These are phyloP conservation scores for Druon quercuslanigerum DNA, from an alignment of 1,140 invertebrate genomes.

Conservation along the genomic window DNA sequence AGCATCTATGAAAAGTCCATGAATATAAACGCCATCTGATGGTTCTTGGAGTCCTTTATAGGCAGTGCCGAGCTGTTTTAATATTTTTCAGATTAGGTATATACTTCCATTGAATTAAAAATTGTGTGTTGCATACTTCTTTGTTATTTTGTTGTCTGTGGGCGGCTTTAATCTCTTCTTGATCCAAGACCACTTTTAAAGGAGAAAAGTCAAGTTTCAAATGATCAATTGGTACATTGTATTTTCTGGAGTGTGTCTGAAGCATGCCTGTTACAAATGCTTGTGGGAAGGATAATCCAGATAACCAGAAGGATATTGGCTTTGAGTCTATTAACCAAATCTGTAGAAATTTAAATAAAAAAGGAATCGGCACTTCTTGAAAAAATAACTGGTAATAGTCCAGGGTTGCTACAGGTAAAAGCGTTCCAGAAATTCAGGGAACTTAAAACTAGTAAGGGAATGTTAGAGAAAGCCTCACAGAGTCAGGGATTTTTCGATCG, in stretches of 20 bases:
- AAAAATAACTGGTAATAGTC: conserved; percentile 14
- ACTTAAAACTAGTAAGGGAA: too few species aligned
- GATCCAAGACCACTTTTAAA: conserved; percentile 77
- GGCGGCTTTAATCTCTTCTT: conserved; percentile 80
- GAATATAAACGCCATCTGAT: conserved; percentile 86
- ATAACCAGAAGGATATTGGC: conserved; percentile 91
- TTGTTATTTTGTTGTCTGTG: conserved; percentile 71
- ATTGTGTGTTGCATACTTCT: conserved; percentile 56
- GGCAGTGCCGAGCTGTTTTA: conserved; percentile 48
- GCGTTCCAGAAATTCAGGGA: too few species aligned
- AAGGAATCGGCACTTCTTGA: conserved; percentile 28
- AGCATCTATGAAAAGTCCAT: conserved; percentile 92
- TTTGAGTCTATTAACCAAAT: conserved; percentile 83
- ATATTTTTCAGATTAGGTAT: too few species aligned
- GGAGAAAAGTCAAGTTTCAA: conserved; percentile 87
- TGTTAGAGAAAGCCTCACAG: too few species aligned
- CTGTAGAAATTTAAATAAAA: conserved; percentile 63
- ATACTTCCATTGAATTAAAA: neutral
- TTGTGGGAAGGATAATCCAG: conserved; percentile 94
- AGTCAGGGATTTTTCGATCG: too few species aligned
- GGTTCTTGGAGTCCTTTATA: conserved; percentile 79
- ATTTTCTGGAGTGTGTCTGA: conserved; percentile 89
- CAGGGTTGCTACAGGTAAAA: too few species aligned
- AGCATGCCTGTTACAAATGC: conserved; percentile 91
- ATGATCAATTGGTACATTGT: conserved; percentile 89